phyloP scores from a whole-genome alignment of 2,113 vertebrate genomes.

The Hypomesus transpacificus region DNA sequence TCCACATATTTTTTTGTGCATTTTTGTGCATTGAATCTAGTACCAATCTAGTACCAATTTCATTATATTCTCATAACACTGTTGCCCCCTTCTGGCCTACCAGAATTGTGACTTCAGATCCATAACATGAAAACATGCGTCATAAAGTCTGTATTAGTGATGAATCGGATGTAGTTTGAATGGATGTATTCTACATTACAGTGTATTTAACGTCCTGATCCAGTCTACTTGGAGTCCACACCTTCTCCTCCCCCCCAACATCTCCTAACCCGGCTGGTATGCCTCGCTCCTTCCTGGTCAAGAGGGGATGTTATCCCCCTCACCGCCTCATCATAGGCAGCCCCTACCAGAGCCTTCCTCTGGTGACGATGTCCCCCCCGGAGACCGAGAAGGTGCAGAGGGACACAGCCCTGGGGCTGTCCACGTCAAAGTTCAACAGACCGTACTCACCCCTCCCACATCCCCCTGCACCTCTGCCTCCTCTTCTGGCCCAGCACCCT shows the following conservation, averaged over 20 bases:
- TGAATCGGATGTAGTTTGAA: background rate
- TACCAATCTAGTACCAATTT: background rate
- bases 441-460: background rate
- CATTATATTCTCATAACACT: background rate
- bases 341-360: slow-evolving; percentile 17
- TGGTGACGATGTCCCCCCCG: background rate
- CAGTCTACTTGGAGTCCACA: background rate
- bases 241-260: background rate
- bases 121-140: no score
- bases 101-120: no score
- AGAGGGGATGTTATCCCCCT: slow-evolving; percentile 57
- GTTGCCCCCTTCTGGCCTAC: background rate
- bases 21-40: no score
- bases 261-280: slow-evolving; percentile 35
- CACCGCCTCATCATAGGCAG: slow-evolving; percentile 30
- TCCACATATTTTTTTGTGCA: no score
- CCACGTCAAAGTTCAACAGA: no score
- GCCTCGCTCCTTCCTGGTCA: slow-evolving; percentile 75
- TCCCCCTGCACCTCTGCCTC: slow-evolving; percentile 1
- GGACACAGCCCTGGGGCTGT: no score
- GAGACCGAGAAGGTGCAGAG: no score
- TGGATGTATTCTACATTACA: background rate
- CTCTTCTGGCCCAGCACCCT: background rate
- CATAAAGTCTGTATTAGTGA: background rate
- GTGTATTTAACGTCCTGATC: background rate